Percentiles rank a stretch among this genome's conserved stretches.
Conservation (phyloP, 2,888 invertebrate genomes). For the Scaptomyza reducta region DNA sequence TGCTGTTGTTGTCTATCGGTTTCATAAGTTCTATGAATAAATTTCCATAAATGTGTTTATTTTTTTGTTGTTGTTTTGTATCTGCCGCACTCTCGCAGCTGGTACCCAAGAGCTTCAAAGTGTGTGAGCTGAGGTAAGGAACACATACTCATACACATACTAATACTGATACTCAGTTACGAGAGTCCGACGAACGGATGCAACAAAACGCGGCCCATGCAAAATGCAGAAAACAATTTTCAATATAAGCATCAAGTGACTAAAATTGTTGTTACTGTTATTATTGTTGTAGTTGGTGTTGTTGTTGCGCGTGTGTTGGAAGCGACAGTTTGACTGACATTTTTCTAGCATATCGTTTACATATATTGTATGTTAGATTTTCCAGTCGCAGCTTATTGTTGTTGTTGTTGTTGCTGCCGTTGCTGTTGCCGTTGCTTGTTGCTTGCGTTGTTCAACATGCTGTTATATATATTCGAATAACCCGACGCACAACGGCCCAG, state of each 20-base stretch:
- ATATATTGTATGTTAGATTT: conserved; percentile 72
- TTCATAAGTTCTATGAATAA: conserved; percentile 84
- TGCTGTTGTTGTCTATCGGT: conserved; percentile 71
- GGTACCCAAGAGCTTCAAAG: conserved; percentile 47
- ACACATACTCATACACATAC: no score
- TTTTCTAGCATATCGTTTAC: conserved; percentile 83
- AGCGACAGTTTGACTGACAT: conserved; percentile 83
- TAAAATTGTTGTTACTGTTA: conserved; percentile 55
- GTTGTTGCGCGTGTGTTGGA: conserved; percentile 80
- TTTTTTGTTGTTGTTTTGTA: conserved; percentile 68
- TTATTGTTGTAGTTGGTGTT: conserved; percentile 38
- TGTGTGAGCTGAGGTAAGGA: conserved; percentile 44
- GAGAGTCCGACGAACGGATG: conserved; percentile 67
- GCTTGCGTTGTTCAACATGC: conserved; percentile 73
- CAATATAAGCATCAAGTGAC: conserved; percentile 81
- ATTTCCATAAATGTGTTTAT: conserved; percentile 83
- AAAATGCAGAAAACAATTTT: conserved; percentile 78
- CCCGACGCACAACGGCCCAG: conserved; percentile 64
- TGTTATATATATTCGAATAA: conserved; percentile 39
- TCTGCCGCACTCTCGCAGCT: conserved; percentile 66
- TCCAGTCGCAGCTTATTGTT: conserved; percentile 38
- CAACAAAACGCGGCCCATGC: conserved; percentile 58
- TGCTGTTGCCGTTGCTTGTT: conserved; percentile 65
- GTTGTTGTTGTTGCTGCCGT: conserved; percentile 15
- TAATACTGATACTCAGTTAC: conserved; percentile 26